Evolutionary conservation across 2,113 vertebrate species (phyloP).

Genomic region (Cyphomyrus discorhynchus): DNA sequence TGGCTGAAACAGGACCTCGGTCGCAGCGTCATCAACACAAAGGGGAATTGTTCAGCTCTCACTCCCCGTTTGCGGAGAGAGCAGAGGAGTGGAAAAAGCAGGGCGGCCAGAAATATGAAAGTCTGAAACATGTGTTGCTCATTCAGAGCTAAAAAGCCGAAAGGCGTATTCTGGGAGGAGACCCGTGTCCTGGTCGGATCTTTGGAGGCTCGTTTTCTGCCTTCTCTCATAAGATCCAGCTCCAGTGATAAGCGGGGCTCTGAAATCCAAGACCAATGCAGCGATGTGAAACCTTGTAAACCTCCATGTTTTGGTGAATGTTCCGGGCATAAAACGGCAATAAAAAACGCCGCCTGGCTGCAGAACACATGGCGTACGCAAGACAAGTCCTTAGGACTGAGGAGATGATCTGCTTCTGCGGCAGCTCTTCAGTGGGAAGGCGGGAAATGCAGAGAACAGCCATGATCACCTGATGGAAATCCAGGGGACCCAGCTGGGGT

Average conservation of each 20-base stretch:
- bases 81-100: slow-evolving; percentile 17
- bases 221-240: background rate
- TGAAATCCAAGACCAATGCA: background rate
- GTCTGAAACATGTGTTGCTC: slow-evolving; percentile 50
- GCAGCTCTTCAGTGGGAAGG: background rate
- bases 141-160: slow-evolving; percentile 46
- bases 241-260: background rate
- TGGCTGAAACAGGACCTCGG: background rate
- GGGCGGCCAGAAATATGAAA: slow-evolving; percentile 12
- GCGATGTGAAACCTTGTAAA: background rate
- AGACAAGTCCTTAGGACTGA: background rate
- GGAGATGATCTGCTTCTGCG: slow-evolving; percentile 32
- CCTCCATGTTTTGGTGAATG: background rate
- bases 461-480: too few relatives aligned
- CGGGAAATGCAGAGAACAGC: background rate
- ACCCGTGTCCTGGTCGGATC: slow-evolving; percentile 11
- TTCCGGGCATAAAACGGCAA: slow-evolving; percentile 25
- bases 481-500: background rate
- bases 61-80: slow-evolving; percentile 11
- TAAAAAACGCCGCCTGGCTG: slow-evolving; percentile 25
- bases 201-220: slow-evolving; percentile 16
- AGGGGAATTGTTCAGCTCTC: slow-evolving; percentile 28
- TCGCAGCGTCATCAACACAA: slow-evolving; percentile 21
- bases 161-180: slow-evolving; percentile 28
- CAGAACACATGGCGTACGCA: background rate